Base-by-base conservation (phyloP, 2,113 vertebrate species). In the Caranx ignobilis region DNA sequence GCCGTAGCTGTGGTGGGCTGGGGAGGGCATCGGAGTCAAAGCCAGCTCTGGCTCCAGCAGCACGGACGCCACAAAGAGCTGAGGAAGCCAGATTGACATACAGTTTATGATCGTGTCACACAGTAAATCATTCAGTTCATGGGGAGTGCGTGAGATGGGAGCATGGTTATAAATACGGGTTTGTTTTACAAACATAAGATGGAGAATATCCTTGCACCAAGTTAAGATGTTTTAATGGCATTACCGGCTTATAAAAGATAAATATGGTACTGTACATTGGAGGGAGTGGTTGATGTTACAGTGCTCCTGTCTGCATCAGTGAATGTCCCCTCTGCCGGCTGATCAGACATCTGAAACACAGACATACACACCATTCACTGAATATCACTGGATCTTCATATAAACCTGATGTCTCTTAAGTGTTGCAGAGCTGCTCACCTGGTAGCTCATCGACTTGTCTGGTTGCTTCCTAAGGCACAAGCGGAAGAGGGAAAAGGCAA, bases 11-110 rank as follows among this genome's bases (percentile, higher is more conserved):
- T 97, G 97, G 90, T 97, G 97, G 1, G 97, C 97, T 0, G 97
- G 98, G 55, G 98, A 99, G 52, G 97, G 96, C 19, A 97, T 97
- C 0, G 98, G 98, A 0, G 97, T 98, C 90, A 99, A 93, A 80
- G 95, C 96, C 92, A 99, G 90, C 91, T 98, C 97, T 0, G 97
- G 96, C 68, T 99, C 98, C 90, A 99, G 95, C 73, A 99, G 92
- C 75, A 99, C 97, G 0, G 97, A 95, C 11, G 98, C 97, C 90
- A 99, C 96, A 3, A 99, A 99, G 65, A 99, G 94, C 98, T 99
- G 94, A 62, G 66, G 81, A 82, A 76, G 62, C 65, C 61, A 88
- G 61, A 89, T 61, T 70, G 63, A 85, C 55, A 66, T 19, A 57
- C 2, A 84, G 62, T 69, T 87, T 70, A 84, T 39, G 61, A 74